A percentile compares a stretch with the other conserved stretches of the same genome.
phyloP scores from a whole-genome alignment of 2,797 vertebrate species.

The Arnoldichthys spilopterus region DNA sequence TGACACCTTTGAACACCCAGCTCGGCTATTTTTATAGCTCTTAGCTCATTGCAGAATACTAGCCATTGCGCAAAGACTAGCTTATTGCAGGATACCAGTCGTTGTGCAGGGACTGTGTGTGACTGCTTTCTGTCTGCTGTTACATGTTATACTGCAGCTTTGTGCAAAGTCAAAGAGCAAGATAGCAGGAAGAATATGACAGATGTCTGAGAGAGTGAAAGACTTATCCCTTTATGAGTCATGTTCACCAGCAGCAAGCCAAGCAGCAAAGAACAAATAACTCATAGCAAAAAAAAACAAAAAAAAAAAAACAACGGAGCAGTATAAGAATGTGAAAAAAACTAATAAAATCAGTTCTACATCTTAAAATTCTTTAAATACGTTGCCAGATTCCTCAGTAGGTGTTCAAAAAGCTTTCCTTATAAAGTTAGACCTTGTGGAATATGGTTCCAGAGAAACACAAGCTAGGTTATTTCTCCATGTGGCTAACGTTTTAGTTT shows the following conservation, averaged over 20 bases:
- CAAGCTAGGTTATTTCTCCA: neutral
- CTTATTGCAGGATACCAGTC: slow-evolving; percentile 27
- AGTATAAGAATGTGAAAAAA: neutral
- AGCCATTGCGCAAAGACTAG: slow-evolving; percentile 17
- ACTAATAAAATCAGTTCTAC: neutral
- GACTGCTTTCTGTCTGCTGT: slow-evolving; percentile 13
- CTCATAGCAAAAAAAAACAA: neutral
- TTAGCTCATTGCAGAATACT: slow-evolving; percentile 35
- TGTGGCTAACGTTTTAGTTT: no score
- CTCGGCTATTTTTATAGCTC: slow-evolving; percentile 49
- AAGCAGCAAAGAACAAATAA: slow-evolving; percentile 1
- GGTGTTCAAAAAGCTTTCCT: neutral
- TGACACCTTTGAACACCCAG: slow-evolving; percentile 44
- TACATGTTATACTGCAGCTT: slow-evolving; percentile 20
- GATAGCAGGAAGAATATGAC: slow-evolving; percentile 18
- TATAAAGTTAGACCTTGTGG: neutral
- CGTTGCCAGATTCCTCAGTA: neutral
- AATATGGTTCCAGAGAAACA: neutral
- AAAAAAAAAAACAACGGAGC: neutral
- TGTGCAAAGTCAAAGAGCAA: neutral
- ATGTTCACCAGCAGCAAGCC: slow-evolving; percentile 35
- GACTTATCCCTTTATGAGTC: slow-evolving; percentile 19
- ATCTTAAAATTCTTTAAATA: neutral
- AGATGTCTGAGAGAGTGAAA: slow-evolving; percentile 15
- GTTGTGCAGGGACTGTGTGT: slow-evolving; percentile 4